Percentiles rank a stretch among this genome's conserved stretches.
phyloP scores from a whole-genome alignment of 1,140 invertebrate genomes.

The Diachasma alloeum region DNA sequence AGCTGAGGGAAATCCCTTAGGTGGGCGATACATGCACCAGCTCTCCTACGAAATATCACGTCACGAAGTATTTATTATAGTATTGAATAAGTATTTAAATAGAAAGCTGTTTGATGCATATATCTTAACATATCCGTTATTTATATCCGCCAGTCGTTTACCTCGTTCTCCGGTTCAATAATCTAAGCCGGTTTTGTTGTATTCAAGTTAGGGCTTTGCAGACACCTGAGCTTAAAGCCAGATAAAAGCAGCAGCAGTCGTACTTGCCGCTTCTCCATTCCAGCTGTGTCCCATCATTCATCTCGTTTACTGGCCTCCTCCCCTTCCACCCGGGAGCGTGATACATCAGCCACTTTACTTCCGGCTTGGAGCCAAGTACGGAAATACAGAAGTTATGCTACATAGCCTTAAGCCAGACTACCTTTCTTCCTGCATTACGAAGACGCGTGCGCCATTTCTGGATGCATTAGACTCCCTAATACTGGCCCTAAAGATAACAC shows the following conservation, averaged over 20 bases:
- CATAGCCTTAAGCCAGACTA: constrained; percentile 29
- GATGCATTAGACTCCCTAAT: constrained; percentile 31
- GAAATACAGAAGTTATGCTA: constrained; percentile 15
- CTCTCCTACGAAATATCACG: too few species aligned
- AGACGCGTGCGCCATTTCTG: constrained; percentile 34
- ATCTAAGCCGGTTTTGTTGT: not conserved
- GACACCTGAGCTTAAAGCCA: constrained; percentile 1
- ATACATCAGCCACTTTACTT: constrained; percentile 52
- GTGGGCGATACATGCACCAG: too few species aligned
- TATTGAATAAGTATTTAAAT: too few species aligned
- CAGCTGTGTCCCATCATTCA: not conserved
- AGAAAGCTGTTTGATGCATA: not conserved
- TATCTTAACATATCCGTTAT: not conserved
- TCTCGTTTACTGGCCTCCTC: not conserved
- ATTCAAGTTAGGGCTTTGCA: not conserved
- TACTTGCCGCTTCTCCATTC: not conserved
- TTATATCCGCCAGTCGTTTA: not conserved
- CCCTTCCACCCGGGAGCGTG: constrained; percentile 25
- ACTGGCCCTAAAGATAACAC: constrained; percentile 33
- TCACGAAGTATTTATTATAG: too few species aligned
- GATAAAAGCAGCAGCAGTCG: not conserved
- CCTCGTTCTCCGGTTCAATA: not conserved
- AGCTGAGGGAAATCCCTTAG: too few species aligned
- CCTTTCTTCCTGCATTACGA: constrained; percentile 1
- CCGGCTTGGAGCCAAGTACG: constrained; percentile 40